Percentiles rank a stretch among this genome's conserved stretches.
phyloP scores from a whole-genome alignment of 2,888 invertebrate genomes.

The Trisateles emortualis region DNA sequence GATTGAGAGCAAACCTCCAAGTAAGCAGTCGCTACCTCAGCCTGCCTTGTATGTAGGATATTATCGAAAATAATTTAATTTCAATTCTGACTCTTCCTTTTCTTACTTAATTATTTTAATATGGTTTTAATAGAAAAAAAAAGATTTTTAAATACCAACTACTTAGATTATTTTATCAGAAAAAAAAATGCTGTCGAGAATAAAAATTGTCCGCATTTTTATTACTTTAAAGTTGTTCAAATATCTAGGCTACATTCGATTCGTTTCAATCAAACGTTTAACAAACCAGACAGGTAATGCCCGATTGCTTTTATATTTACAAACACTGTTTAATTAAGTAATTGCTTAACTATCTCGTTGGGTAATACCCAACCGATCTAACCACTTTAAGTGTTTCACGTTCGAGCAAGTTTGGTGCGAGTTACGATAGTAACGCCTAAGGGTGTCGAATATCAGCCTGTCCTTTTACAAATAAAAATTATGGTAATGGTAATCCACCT shows the following conservation, averaged over 20 bases:
- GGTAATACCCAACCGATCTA: constrained; percentile 30
- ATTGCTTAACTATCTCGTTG: constrained; percentile 45
- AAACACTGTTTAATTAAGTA: constrained; percentile 45
- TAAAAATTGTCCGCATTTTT: background rate
- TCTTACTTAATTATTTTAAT: too few species aligned
- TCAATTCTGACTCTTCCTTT: too few species aligned
- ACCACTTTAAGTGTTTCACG: constrained; percentile 29
- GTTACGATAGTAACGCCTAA: constrained; percentile 34
- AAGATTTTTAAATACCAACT: too few species aligned
- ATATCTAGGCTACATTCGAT: constrained; percentile 20
- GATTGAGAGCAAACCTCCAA: too few species aligned
- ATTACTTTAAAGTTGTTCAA: constrained; percentile 8
- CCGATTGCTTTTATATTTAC: constrained; percentile 47
- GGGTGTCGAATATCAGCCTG: constrained; percentile 30
- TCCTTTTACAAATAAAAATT: constrained; percentile 35
- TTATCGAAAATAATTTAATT: too few species aligned
- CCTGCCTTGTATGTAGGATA: too few species aligned
- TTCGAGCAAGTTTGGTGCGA: constrained; percentile 35
- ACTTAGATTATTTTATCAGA: too few species aligned
- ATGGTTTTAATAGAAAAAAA: too few species aligned
- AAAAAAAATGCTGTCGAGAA: too few species aligned
- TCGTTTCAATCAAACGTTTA: constrained; percentile 20
- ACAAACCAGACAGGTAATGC: constrained; percentile 16
- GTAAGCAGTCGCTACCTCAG: too few species aligned
- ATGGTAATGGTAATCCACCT: constrained; percentile 24